A percentile compares a stretch with the other conserved stretches of the same genome.
phyloP scores from a whole-genome alignment of 2,888 invertebrate genomes.

The Neoascia interrupta region DNA sequence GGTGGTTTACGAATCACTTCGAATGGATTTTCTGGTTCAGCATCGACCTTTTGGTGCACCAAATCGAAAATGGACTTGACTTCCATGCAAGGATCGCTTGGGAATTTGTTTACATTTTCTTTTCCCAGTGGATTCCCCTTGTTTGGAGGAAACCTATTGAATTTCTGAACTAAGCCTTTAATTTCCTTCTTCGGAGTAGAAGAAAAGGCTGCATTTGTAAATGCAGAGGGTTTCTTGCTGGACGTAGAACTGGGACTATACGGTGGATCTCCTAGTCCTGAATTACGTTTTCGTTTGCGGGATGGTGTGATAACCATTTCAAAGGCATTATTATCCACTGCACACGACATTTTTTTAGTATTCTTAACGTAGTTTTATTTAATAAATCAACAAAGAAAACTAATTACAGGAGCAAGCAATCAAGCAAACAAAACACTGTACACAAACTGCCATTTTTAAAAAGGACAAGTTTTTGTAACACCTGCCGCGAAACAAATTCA shows the following conservation, averaged over 20 bases:
- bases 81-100: conserved; percentile 74
- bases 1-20: conserved; percentile 78
- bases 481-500: conserved; percentile 35
- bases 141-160: conserved; percentile 46
- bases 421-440: conserved; percentile 32
- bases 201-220: conserved; percentile 77
- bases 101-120: conserved; percentile 67
- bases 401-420: conserved; percentile 36
- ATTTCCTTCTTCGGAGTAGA: conserved; percentile 77
- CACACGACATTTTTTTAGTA: conserved; percentile 61
- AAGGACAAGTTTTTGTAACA: conserved; percentile 24
- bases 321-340: conserved; percentile 63
- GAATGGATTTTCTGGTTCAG: conserved; percentile 74
- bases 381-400: not conserved
- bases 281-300: conserved; percentile 78
- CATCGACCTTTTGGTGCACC: conserved; percentile 35
- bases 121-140: conserved; percentile 54
- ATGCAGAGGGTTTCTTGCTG: conserved; percentile 45
- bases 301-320: conserved; percentile 71
- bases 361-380: not conserved
- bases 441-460: conserved; percentile 62
- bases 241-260: not conserved
- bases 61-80: conserved; percentile 77
- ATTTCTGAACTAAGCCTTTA: conserved; percentile 72
- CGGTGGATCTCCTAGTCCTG: conserved; percentile 52